Evolutionary conservation across 2,113 vertebrate genomes (phyloP).

Genomic region (Podilymbus podiceps): DNA sequence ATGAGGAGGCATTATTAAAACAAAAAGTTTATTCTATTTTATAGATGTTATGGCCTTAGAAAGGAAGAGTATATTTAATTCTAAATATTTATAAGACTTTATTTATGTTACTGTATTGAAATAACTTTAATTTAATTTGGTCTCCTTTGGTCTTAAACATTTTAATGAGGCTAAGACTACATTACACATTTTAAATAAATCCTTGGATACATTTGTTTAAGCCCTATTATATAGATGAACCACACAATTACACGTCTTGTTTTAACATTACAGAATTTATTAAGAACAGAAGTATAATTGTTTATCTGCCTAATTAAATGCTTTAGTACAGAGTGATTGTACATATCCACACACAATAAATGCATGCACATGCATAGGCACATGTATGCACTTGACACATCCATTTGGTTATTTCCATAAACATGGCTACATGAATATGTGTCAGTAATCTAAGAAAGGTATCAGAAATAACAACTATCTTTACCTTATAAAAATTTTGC

Average conservation of each 20-base stretch:
- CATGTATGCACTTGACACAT: neutral
- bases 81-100: neutral
- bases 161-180: neutral
- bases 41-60: neutral
- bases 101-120: neutral
- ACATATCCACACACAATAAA: neutral
- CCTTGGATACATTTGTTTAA: neutral
- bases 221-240: neutral
- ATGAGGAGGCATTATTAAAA: neutral
- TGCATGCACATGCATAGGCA: neutral
- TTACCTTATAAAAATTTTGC: neutral
- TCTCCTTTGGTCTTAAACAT: neutral
- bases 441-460: neutral
- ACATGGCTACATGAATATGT: neutral
- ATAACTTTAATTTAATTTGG: neutral
- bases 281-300: neutral
- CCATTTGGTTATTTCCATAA: neutral
- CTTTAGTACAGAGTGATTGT: neutral
- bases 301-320: neutral
- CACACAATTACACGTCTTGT: neutral
- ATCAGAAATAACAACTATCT: neutral
- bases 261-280: neutral
- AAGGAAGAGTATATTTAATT: neutral
- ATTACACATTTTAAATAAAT: neutral
- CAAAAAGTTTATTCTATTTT: neutral